Conservation (phyloP, 2,113 vertebrate genomes). For the Peromyscus californicus region DNA sequence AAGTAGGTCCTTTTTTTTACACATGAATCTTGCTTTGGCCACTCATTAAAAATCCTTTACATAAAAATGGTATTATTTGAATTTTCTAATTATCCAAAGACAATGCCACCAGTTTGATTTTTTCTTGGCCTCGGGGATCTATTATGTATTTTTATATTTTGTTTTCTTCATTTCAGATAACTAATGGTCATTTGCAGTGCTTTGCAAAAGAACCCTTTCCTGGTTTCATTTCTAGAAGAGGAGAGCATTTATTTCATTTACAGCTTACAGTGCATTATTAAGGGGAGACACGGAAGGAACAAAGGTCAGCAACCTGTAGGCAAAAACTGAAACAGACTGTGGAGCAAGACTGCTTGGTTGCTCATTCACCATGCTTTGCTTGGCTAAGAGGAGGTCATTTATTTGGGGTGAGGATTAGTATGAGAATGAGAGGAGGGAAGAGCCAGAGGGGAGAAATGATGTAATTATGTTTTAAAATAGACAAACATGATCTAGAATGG, state of each 20-base stretch:
- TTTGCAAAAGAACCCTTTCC: not conserved
- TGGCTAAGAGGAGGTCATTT: not conserved
- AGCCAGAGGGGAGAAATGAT: not conserved
- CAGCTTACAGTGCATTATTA: not conserved
- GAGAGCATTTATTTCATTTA: not conserved
- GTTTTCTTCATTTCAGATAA: not conserved
- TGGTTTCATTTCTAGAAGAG: not conserved
- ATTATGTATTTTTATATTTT: not conserved
- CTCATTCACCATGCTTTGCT: not conserved
- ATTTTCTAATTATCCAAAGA: not conserved
- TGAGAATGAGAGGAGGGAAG: fast-evolving
- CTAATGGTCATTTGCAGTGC: not conserved
- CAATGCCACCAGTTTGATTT: not conserved
- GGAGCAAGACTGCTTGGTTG: not conserved
- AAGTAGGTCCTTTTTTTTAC: not conserved
- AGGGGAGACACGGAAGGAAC: not conserved
- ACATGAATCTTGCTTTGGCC: not conserved
- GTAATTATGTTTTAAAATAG: not conserved
- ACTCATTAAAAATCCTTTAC: not conserved
- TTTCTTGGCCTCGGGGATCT: not conserved
- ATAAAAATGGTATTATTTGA: not conserved
- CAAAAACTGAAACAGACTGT: not conserved
- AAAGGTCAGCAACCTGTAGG: not conserved
- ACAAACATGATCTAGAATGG: not conserved
- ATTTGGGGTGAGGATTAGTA: not conserved